Evolutionary conservation across 1,140 invertebrate species (phyloP), one percentile per base, ranked within the genome.

Genomic region (Lepidotrigona ventralis): DNA sequence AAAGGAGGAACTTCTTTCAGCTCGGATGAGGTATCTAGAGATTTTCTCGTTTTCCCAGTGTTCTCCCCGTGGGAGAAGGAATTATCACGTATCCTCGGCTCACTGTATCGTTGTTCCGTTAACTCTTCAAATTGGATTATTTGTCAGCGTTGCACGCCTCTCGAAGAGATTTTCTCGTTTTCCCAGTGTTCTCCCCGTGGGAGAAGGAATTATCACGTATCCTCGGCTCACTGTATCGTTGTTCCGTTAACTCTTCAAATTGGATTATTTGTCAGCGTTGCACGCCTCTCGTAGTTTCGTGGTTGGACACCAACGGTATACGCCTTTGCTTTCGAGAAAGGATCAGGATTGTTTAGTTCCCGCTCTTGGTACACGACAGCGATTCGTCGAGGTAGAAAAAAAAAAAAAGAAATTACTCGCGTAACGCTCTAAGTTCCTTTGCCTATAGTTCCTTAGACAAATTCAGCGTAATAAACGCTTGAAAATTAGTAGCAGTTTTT

Each of bases 91-190:
- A 81, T 53, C 56, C n/a, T n/a, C 46, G 69, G 26, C 69, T 15
- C 46, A 39, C 9, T 51, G 54, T 54, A 11, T 68, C 81, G 29
- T 14, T 78, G 29, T 23, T 53, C 17, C 17, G n/a, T 60, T 77
- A 83, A 83, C 81, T 83, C 63, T 83, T 83, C 81, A 26, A 83
- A 83, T 75, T 75, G 66, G 54, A 83, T 83, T 83, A 83, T 83
- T 77, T 74, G 33, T 54, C 80, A 23, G 17, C 63, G 17, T 46
- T 46, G 53, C n/a, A 26, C 23, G 69, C 21, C 21, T 33, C 56
- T 54, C 46, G 51, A n/a, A n/a, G n/a, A n/a, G n/a, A n/a, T n/a
- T n/a, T n/a, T n/a, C n/a, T n/a, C n/a, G n/a, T n/a, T n/a, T n/a
- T n/a, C n/a, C n/a, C n/a, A n/a, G 12, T 19, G 17, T 15, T 0